Evolutionary conservation across 1,140 invertebrate genomes (phyloP).

Genomic region (Tetragonula clypearis): DNA sequence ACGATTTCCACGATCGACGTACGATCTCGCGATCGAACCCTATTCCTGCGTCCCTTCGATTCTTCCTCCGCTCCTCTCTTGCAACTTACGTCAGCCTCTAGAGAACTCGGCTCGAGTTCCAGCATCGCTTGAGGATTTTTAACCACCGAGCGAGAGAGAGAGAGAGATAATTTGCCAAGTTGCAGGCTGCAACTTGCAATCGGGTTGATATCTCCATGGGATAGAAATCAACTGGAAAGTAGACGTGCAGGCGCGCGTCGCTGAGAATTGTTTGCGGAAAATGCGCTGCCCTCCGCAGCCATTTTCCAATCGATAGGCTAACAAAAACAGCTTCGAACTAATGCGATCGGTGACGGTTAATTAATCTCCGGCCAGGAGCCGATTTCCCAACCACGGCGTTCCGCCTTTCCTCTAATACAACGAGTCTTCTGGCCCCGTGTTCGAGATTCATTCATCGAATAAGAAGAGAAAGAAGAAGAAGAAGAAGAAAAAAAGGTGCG

Average conservation of each 20-base stretch:
- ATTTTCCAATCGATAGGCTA: constrained; percentile 21
- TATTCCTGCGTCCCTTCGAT: too few species aligned
- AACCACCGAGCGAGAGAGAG: too few species aligned
- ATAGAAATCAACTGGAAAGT: background rate
- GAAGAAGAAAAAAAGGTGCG: background rate
- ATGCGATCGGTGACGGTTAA: constrained; percentile 33
- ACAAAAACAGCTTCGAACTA: constrained; percentile 26
- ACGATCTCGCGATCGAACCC: too few species aligned
- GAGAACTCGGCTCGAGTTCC: too few species aligned
- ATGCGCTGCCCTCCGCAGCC: background rate
- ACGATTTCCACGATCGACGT: background rate
- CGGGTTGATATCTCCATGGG: too few species aligned
- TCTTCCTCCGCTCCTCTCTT: too few species aligned
- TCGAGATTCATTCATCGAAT: constrained; percentile 41
- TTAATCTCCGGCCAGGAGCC: constrained; percentile 10
- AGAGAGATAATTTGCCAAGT: too few species aligned
- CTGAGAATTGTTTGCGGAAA: background rate
- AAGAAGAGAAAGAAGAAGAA: background rate
- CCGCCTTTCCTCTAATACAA: background rate
- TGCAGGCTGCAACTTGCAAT: too few species aligned
- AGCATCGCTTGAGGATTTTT: too few species aligned
- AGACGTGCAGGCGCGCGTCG: background rate
- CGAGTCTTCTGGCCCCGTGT: constrained; percentile 7
- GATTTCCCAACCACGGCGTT: background rate
- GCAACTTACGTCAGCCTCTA: too few species aligned